Percentiles rank a stretch among this genome's conserved stretches.
Conservation (phyloP, 2,113 vertebrate genomes). For the Tylochromis polylepis region DNA sequence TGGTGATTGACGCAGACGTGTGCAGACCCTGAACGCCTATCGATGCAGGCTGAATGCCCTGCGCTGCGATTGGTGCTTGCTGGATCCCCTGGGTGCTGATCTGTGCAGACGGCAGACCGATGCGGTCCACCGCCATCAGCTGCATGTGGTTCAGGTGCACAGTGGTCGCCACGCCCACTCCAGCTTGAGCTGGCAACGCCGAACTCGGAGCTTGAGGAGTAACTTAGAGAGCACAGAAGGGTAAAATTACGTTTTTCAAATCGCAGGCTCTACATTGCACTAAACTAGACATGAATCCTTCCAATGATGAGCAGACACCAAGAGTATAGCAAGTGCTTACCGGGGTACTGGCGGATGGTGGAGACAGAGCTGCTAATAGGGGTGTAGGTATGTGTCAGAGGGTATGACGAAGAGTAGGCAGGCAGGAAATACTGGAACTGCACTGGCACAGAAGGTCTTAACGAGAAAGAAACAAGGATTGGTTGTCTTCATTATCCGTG, state of each 20-base stretch:
- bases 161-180: slow-evolving; percentile 90
- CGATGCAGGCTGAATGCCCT: slow-evolving; percentile 87
- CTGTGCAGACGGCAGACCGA: slow-evolving; percentile 88
- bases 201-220: slow-evolving; percentile 94
- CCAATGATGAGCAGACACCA: neutral
- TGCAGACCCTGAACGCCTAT: slow-evolving; percentile 89
- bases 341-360: slow-evolving; percentile 93
- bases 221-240: slow-evolving; percentile 61
- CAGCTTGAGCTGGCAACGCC: slow-evolving; percentile 84
- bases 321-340: slow-evolving; percentile 61
- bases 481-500: neutral
- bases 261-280: neutral
- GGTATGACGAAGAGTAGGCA: slow-evolving; percentile 87
- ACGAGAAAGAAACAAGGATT: neutral
- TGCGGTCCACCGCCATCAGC: slow-evolving; percentile 94
- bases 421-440: slow-evolving; percentile 97
- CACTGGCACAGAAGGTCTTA: slow-evolving; percentile 87
- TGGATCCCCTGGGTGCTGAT: slow-evolving; percentile 92
- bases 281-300: neutral
- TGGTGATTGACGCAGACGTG: slow-evolving; percentile 78
- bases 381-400: slow-evolving; percentile 91
- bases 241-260: neutral
- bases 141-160: slow-evolving; percentile 98
- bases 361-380: slow-evolving; percentile 96
- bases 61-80: slow-evolving; percentile 80